Base-by-base conservation (phyloP, 2,113 vertebrate species). In the Colistium nudipinnis region DNA sequence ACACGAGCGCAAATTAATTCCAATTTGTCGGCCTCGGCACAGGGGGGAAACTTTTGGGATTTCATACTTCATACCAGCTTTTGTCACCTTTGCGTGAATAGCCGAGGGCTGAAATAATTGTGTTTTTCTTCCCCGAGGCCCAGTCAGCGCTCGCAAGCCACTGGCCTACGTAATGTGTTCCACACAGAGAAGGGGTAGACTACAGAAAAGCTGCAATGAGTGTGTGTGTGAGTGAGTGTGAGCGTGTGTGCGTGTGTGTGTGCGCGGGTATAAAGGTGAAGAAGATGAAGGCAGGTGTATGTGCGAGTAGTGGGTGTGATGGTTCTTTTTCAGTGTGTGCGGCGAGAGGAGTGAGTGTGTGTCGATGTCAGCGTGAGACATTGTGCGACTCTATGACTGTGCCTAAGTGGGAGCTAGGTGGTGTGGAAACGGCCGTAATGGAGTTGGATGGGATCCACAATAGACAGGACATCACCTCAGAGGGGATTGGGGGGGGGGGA, bases 61-160 rank as follows among this genome's bases (percentile, higher is more conserved):
- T 91, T 91, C 90, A 90, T 92, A 90, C 90, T 91, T 90, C 89
- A 92, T 91, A 90, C 90, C 88, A 92, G 91, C 92, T 93, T 93
- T 91, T 90, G 90, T 90, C 87, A 88, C 87, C 91, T 90, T 85
- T 87, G 84, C 88, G 88, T 91, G 89, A 91, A 91, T 89, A 89
- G 88, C 89, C 64, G 76, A 86, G 84, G 83, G 84, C 76, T 90
- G 89, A 90, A 93, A 92, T 93, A 91, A 92, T 90, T 89, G 88
- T 92, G 82, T 91, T 91, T 89, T 90, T 82, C 84, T 84, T 89
- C 89, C 82, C 85, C 20, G 61, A 89, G 89, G 89, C 87, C 87
- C 83, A 84, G 84, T 86, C 85, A 61, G 66, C 3, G 80, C 86
- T 91, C 89, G 90, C 87, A 92, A 89, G 82, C 86, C 90, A 93